Conservation (phyloP, 2,113 vertebrate species). For the Misgurnus anguillicaudatus region DNA sequence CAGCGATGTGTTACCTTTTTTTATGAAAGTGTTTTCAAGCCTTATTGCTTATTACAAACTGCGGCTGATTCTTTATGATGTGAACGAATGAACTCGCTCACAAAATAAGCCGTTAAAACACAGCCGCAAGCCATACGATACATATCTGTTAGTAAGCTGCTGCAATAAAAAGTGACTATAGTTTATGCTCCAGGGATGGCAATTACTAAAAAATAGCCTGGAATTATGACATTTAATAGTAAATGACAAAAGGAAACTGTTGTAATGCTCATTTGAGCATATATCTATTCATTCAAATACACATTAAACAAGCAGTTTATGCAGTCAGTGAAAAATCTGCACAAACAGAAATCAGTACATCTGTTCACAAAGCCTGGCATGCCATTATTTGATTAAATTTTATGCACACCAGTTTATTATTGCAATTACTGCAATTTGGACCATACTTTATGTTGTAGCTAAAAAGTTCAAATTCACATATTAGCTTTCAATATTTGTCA, state of each 20-base stretch:
- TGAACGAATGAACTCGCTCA: conserved; percentile 61
- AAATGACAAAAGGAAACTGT: neutral
- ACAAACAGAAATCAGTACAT: too few species aligned
- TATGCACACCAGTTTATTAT: too few species aligned
- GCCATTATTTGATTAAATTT: too few species aligned
- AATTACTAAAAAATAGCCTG: neutral
- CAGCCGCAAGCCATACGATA: conserved; percentile 16
- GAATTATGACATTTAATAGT: neutral
- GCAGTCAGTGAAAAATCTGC: too few species aligned
- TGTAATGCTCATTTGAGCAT: neutral
- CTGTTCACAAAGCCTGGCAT: too few species aligned
- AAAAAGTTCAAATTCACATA: neutral
- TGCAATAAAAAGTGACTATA: conserved; percentile 57
- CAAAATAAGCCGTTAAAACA: conserved; percentile 56
- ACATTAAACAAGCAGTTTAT: too few species aligned
- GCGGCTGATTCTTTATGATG: conserved; percentile 23
- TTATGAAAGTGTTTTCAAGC: conserved; percentile 59
- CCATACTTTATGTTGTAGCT: too few species aligned
- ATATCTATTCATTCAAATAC: neutral
- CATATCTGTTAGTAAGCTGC: conserved; percentile 41
- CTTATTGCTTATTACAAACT: conserved; percentile 46
- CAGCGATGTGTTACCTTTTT: conserved; percentile 50
- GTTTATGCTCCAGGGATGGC: conserved; percentile 49
- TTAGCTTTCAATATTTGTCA: neutral
- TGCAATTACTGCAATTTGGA: too few species aligned